phyloP scores from a whole-genome alignment of 2,113 vertebrate genomes.

The Oryzias celebensis region DNA sequence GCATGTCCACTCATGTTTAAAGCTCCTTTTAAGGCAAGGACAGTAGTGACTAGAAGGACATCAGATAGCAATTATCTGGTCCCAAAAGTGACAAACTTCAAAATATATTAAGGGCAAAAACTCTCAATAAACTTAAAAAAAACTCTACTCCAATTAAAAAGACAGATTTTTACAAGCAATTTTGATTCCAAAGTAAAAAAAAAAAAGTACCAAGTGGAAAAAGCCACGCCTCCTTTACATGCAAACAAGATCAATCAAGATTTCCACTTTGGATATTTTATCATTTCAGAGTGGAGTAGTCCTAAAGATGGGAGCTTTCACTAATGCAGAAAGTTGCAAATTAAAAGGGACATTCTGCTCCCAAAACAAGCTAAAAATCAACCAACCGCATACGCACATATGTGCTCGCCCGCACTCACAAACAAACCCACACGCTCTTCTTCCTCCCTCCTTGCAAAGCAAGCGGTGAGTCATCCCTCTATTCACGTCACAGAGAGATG shows the following conservation, averaged over 20 bases:
- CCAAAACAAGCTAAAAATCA: constrained; percentile 32
- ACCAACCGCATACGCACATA: constrained; percentile 22
- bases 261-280: constrained; percentile 2
- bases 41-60: constrained; percentile 13
- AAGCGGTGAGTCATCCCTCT: constrained; percentile 80
- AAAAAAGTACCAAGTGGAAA: constrained; percentile 59
- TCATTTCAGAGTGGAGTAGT: constrained; percentile 15
- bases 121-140: constrained; percentile 31
- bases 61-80: constrained; percentile 33
- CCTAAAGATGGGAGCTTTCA: constrained; percentile 46
- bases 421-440: constrained; percentile 17
- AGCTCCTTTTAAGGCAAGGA: constrained; percentile 16
- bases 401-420: constrained; percentile 4
- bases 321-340: constrained; percentile 16
- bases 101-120: constrained; percentile 26
- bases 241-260: constrained; percentile 21
- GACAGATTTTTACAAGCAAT: constrained; percentile 13
- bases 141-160: constrained; percentile 43
- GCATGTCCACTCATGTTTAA: constrained; percentile 3
- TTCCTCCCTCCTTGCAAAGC: constrained; percentile 58
- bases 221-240: constrained; percentile 31
- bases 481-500: constrained; percentile 78
- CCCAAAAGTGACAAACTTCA: constrained; percentile 10
- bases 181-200: constrained; percentile 37
- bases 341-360: constrained; percentile 15